A percentile compares a stretch with the other conserved stretches of the same genome.
phyloP scores from a whole-genome alignment of 2,113 vertebrate species.

The Oreotrochilus melanogaster region DNA sequence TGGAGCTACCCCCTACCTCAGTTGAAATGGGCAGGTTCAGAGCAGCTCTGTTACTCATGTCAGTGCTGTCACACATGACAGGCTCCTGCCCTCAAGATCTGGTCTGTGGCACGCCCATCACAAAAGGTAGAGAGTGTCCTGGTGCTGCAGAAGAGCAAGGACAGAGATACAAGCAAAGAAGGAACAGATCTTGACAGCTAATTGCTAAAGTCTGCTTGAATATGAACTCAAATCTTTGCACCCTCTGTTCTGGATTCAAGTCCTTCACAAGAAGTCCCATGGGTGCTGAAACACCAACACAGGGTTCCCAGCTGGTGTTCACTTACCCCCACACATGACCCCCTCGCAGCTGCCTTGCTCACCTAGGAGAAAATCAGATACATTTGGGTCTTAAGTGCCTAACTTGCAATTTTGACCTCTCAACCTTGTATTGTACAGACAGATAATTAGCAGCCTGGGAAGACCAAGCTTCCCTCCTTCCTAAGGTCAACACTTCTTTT shows the following conservation, averaged over 20 bases:
- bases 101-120: not conserved
- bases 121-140: not conserved
- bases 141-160: not conserved
- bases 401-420: not conserved
- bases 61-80: not conserved
- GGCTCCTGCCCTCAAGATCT: not conserved
- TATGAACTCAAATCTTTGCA: not conserved
- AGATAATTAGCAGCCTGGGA: not conserved
- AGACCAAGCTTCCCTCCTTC: not conserved
- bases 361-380: not conserved
- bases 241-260: not conserved
- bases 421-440: not conserved
- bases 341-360: not conserved
- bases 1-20: not conserved
- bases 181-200: not conserved
- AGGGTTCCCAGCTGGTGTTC: fast-evolving
- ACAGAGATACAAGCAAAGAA: not conserved
- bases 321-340: not conserved
- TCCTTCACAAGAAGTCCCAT: not conserved
- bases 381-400: not conserved
- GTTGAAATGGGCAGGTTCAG: not conserved
- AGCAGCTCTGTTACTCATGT: not conserved
- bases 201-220: not conserved
- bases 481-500: not conserved
- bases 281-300: not conserved